Conservation (phyloP, 2,888 invertebrate genomes). For the Fragum whitleyi region DNA sequence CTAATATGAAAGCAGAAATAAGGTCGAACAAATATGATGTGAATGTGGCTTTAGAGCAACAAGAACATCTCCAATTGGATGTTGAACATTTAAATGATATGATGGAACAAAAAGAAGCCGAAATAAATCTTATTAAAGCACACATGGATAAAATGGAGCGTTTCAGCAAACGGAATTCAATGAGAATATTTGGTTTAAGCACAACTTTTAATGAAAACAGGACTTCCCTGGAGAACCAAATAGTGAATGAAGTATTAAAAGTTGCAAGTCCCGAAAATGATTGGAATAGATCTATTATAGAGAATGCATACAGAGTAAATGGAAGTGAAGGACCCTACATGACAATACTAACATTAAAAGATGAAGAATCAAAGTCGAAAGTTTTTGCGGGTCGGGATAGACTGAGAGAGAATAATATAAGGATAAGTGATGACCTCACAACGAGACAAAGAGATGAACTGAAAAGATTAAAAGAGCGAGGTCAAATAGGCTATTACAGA, state of each 20-base stretch:
- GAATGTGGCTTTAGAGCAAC: neutral
- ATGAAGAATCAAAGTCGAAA: neutral
- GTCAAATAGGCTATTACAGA: neutral
- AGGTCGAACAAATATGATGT: neutral
- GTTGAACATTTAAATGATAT: neutral
- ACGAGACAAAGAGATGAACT: neutral
- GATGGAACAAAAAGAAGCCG: neutral
- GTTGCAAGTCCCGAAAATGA: slow-evolving; percentile 4
- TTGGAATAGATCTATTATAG: neutral
- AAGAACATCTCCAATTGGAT: neutral
- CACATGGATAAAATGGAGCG: neutral
- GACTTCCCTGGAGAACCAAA: neutral
- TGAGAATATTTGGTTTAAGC: neutral
- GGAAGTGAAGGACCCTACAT: neutral
- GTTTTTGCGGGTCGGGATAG: neutral
- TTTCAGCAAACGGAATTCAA: neutral
- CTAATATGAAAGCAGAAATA: neutral
- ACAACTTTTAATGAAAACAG: neutral
- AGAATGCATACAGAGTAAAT: neutral
- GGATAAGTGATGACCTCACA: neutral
- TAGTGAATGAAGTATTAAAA: neutral
- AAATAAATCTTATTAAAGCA: neutral
- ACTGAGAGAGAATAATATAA: neutral
- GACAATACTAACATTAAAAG: neutral
- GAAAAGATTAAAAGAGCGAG: neutral